phyloP scores from a whole-genome alignment of 2,113 vertebrate species.

The rat (Rattus norvegicus) region GRCr8 NC_086038.1:31374501-31375000 shows the following conservation, averaged over 20 bases:
- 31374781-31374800: slow-evolving; percentile 1
- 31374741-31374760: not conserved
- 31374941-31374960: slow-evolving; percentile 42
- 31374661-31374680: slow-evolving; percentile 41
- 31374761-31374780: not conserved
- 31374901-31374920: slow-evolving; percentile 28
- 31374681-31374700: not conserved
- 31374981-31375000: slow-evolving; percentile 10
- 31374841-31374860: not conserved
- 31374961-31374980: slow-evolving; percentile 2
- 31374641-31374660: not conserved
- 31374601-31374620: slow-evolving; percentile 47
- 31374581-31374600: slow-evolving; percentile 50
- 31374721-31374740: not conserved
- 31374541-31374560: slow-evolving; percentile 9
- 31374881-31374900: not conserved
- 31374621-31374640: slow-evolving; percentile 10
- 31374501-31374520: not conserved
- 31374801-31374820: slow-evolving; percentile 9
- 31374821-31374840: not conserved
- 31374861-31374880: slow-evolving; percentile 22
- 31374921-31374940: not conserved
- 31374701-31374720: not conserved
- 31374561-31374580: not conserved
- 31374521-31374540: slow-evolving; percentile 5